phyloP scores from a whole-genome alignment of 2,888 invertebrate genomes.

The Athalia circularis region DNA sequence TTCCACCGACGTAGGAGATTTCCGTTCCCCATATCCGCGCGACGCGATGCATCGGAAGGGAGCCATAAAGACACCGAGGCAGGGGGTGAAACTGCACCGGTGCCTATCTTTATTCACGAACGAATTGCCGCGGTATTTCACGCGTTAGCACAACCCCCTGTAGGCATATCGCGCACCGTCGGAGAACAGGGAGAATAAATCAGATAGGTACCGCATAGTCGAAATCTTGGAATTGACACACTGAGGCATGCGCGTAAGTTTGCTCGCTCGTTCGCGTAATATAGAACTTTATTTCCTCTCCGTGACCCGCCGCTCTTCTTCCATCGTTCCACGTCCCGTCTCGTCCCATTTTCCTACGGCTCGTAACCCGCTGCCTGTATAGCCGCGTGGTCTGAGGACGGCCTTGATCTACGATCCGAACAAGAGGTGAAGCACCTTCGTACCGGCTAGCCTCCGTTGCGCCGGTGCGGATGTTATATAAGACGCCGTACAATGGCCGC shows the following conservation, averaged over 20 bases:
- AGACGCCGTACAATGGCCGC: conserved; percentile 24
- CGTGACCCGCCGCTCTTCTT: conserved; percentile 30
- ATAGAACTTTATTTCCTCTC: conserved; percentile 38
- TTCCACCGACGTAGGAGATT: conserved; percentile 8
- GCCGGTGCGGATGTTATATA: conserved; percentile 19
- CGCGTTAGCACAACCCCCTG: background rate
- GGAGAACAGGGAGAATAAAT: too few relatives aligned
- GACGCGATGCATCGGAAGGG: background rate
- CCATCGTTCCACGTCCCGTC: background rate
- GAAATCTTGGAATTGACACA: background rate
- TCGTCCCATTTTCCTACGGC: conserved; percentile 4
- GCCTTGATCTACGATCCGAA: conserved; percentile 43
- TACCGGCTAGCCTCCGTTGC: background rate
- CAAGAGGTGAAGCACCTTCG: conserved; percentile 38
- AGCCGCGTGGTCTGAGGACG: conserved; percentile 11
- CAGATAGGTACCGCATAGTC: background rate
- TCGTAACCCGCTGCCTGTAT: conserved; percentile 19
- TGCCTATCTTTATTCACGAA: conserved; percentile 10
- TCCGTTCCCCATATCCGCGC: conserved; percentile 26
- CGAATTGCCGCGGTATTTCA: conserved; percentile 18
- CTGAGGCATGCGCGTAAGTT: conserved; percentile 8
- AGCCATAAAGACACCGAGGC: background rate
- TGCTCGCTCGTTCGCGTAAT: conserved; percentile 30
- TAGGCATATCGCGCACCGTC: too few relatives aligned
- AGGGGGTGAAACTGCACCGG: background rate